A percentile compares a stretch with the other conserved stretches of the same genome.
Evolutionary conservation across 30 jellyfish, hydroid and myxozoan genomes (phyloP).

Genomic region (Nemopilema nomurai): DNA sequence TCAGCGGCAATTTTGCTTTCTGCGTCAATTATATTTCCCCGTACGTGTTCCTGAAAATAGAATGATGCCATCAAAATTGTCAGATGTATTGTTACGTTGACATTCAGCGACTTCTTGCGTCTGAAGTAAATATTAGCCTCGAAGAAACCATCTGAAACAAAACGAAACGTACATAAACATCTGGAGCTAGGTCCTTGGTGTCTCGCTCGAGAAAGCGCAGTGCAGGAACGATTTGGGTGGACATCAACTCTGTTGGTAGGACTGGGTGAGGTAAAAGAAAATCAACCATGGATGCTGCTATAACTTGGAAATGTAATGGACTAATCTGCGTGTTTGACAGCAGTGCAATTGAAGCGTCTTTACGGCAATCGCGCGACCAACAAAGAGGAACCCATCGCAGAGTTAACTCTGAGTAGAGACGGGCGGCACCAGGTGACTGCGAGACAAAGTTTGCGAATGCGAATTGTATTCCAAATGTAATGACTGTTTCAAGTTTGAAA

Average conservation of each 20-base stretch:
- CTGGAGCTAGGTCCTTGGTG: slow-evolving; percentile 84
- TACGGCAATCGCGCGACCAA: no score
- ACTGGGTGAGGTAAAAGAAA: slow-evolving; percentile 7
- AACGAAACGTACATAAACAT: slow-evolving; percentile 62
- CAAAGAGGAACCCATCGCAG: no score
- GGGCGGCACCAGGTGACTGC: no score
- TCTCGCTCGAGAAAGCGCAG: slow-evolving; percentile 79
- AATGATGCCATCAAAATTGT: not conserved
- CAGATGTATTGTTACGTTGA: no score
- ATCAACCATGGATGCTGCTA: not conserved
- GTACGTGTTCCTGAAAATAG: slow-evolving; percentile 73
- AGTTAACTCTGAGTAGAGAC: no score
- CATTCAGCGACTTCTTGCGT: not conserved
- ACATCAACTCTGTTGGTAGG: slow-evolving; percentile 64
- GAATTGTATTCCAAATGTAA: no score
- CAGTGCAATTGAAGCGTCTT: no score
- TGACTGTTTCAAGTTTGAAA: no score
- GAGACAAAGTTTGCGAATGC: no score
- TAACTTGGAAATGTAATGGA: no score
- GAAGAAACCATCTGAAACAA: no score
- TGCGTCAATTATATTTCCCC: slow-evolving; percentile 74
- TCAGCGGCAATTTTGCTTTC: slow-evolving; percentile 52
- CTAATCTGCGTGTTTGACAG: no score
- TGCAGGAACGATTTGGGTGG: slow-evolving; percentile 76
- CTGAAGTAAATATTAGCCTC: not conserved